Percentiles rank a stretch among this genome's conserved stretches.
Evolutionary conservation across 1,140 invertebrate genomes (phyloP).

Genomic region (Marisa cornuarietis): DNA sequence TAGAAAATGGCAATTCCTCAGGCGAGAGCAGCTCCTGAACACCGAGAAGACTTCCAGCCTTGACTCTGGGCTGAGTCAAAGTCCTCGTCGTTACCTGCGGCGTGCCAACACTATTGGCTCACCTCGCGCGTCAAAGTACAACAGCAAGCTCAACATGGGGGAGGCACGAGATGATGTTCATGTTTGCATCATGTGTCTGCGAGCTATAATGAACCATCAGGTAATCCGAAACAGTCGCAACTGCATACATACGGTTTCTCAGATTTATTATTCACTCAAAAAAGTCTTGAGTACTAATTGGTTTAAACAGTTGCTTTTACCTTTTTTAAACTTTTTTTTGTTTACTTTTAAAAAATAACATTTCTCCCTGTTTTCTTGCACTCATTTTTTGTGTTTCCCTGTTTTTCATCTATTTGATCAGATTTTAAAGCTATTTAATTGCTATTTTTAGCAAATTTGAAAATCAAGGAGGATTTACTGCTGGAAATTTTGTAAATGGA

Average conservation of each 20-base stretch:
- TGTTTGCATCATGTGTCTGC: conserved; percentile 98
- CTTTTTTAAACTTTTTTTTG: background rate
- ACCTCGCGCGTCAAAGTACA: conserved; percentile 48
- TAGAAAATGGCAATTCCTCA: conserved; percentile 21
- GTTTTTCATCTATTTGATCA: too few relatives aligned
- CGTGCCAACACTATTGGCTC: conserved; percentile 59
- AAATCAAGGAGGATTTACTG: too few relatives aligned
- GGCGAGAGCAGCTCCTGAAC: conserved; percentile 58
- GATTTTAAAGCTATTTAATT: too few relatives aligned
- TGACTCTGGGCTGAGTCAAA: conserved; percentile 52
- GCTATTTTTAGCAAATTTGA: too few relatives aligned
- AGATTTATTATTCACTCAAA: background rate
- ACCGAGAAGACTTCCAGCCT: conserved; percentile 59
- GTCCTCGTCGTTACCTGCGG: conserved; percentile 49
- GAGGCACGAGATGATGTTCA: conserved; percentile 98
- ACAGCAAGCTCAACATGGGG: conserved; percentile 86
- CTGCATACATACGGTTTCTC: background rate
- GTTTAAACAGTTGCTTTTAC: background rate
- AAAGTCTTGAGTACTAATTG: background rate
- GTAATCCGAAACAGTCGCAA: conserved; percentile 66
- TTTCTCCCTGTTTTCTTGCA: too few relatives aligned
- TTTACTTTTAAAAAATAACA: background rate
- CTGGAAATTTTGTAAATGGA: too few relatives aligned
- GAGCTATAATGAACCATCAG: conserved; percentile 99
- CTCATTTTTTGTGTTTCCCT: too few relatives aligned